Conservation (phyloP, 2,888 invertebrate species). For the Drosophila paramelanica region DNA sequence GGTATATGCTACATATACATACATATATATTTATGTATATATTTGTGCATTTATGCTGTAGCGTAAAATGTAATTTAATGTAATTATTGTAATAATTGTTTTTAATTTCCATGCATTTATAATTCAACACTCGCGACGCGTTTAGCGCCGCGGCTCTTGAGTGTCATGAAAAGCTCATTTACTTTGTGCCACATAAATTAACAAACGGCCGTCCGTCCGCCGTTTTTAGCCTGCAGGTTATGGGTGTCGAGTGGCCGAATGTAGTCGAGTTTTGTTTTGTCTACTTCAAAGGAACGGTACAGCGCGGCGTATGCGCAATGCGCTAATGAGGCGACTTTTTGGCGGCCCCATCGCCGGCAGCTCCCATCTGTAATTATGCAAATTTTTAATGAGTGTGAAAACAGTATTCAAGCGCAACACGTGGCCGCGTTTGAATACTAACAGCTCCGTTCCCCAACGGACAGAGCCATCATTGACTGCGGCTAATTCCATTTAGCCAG, state of each 20-base stretch:
- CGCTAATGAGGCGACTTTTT: slow-evolving; percentile 55
- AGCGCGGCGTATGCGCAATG: slow-evolving; percentile 55
- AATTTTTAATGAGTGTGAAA: slow-evolving; percentile 79
- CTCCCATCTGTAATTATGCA: slow-evolving; percentile 71
- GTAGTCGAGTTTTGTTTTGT: slow-evolving; percentile 11
- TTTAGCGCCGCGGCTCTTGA: slow-evolving; percentile 53
- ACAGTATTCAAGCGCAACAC: slow-evolving; percentile 62
- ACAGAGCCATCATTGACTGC: slow-evolving; percentile 53
- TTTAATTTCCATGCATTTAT: slow-evolving; percentile 75
- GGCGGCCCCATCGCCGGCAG: background rate
- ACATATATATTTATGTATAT: slow-evolving; percentile 9
- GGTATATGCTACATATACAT: slow-evolving; percentile 9
- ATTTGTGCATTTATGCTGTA: slow-evolving; percentile 35
- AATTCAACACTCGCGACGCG: slow-evolving; percentile 60
- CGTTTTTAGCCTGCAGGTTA: slow-evolving; percentile 35
- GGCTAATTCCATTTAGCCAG: slow-evolving; percentile 64
- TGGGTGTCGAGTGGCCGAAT: slow-evolving; percentile 27
- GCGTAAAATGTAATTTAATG: slow-evolving; percentile 61
- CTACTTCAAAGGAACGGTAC: slow-evolving; percentile 56
- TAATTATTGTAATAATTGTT: slow-evolving; percentile 59
- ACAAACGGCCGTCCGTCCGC: slow-evolving; percentile 35
- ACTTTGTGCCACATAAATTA: slow-evolving; percentile 66
- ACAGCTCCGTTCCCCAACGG: slow-evolving; percentile 14
- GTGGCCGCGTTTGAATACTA: slow-evolving; percentile 27
- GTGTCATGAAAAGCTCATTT: slow-evolving; percentile 72